Evolutionary conservation across 2,797 vertebrate genomes (phyloP).

Genomic region (Ispidina picta): DNA sequence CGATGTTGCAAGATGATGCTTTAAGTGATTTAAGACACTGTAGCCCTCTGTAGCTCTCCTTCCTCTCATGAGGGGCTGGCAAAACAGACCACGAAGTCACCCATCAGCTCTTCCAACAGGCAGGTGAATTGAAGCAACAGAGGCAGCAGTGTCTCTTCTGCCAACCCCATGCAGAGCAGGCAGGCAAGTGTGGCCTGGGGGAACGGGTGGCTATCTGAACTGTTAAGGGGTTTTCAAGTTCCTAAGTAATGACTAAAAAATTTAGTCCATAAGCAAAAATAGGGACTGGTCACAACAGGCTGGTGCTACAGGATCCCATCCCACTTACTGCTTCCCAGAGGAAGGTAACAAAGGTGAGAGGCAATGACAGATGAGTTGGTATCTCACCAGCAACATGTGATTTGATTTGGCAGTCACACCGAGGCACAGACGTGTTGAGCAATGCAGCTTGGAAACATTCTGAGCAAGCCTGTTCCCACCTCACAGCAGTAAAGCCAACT

Average conservation of each 20-base stretch:
- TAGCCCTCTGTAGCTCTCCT: neutral
- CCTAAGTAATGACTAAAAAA: neutral
- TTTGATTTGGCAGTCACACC: neutral
- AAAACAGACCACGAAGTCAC: neutral
- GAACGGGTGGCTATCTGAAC: rapidly evolving
- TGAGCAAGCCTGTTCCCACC: neutral
- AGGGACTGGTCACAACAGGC: neutral
- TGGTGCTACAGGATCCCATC: neutral
- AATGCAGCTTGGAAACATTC: neutral
- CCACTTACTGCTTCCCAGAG: neutral
- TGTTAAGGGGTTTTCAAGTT: neutral
- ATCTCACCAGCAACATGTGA: neutral
- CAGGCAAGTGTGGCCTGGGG: rapidly evolving
- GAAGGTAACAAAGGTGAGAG: neutral
- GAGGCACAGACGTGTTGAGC: neutral
- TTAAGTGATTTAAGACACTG: neutral
- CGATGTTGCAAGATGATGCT: neutral
- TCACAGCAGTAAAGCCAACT: neutral
- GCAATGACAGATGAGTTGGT: neutral
- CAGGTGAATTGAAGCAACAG: neutral
- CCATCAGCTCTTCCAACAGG: neutral
- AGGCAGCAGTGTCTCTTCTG: neutral
- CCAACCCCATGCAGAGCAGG: neutral
- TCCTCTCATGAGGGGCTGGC: neutral
- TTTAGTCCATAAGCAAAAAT: neutral